phyloP scores from a whole-genome alignment of 2,888 invertebrate genomes.

The Oxystoma pomonae region DNA sequence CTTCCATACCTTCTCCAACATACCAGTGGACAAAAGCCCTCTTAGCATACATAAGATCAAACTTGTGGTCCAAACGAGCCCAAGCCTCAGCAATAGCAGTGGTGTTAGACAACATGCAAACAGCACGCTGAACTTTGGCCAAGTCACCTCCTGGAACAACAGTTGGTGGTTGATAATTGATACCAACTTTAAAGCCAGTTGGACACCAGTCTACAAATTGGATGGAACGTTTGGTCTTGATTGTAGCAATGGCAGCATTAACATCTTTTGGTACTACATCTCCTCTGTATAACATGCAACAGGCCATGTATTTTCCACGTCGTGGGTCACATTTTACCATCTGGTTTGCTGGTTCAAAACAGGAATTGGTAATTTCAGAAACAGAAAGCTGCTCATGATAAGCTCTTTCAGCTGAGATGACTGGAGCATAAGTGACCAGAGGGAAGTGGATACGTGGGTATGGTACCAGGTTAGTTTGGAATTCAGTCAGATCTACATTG shows the following conservation, averaged over 20 bases:
- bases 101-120: conserved; percentile 98
- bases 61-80: conserved; percentile 86
- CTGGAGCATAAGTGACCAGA: conserved; percentile 73
- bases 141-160: conserved; percentile 94
- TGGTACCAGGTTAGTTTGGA: conserved; percentile 79
- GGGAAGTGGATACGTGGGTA: conserved; percentile 97
- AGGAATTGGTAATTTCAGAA: conserved; percentile 71
- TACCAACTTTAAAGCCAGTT: conserved; percentile 76
- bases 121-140: conserved; percentile 92
- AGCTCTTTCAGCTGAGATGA: conserved; percentile 79
- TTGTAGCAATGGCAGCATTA: conserved; percentile 88
- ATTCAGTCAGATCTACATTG: conserved; percentile 67
- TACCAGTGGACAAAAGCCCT: conserved; percentile 97
- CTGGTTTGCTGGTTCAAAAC: conserved; percentile 95
- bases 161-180: conserved; percentile 92
- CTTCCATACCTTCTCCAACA: conserved; percentile 84
- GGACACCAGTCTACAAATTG: conserved; percentile 93
- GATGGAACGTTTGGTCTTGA: conserved; percentile 91
- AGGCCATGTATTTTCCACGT: conserved; percentile 93
- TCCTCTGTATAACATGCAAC: conserved; percentile 85
- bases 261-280: conserved; percentile 88
- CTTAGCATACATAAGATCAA: conserved; percentile 94
- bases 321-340: conserved; percentile 94
- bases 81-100: conserved; percentile 94
- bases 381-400: conserved; percentile 72